Evolutionary conservation across 2,797 vertebrate genomes (phyloP).

Genomic region (Rallus crepitans): DNA sequence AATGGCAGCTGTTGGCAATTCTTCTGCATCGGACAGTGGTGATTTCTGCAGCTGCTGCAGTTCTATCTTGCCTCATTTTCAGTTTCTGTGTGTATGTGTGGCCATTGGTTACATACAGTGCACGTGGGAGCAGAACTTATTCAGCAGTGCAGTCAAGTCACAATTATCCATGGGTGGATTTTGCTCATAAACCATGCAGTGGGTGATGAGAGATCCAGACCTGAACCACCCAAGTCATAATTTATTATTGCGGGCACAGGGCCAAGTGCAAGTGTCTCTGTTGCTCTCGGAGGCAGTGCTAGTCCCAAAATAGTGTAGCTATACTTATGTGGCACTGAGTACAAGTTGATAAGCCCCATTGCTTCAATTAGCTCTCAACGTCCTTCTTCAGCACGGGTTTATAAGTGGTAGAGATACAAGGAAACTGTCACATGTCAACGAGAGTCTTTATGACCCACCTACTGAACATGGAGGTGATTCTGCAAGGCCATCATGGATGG

Average conservation of each 20-base stretch:
- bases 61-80: neutral
- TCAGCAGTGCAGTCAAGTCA: neutral
- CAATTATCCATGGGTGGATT: neutral
- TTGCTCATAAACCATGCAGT: neutral
- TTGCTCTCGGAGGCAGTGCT: neutral
- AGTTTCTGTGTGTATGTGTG: neutral
- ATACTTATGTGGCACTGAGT: neutral
- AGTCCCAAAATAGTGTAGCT: neutral
- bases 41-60: neutral
- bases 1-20: neutral
- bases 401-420: neutral
- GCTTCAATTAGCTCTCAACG: neutral
- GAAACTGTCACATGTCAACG: neutral
- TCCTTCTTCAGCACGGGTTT: neutral
- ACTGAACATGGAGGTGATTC: neutral
- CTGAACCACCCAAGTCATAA: neutral
- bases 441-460: neutral
- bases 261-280: neutral
- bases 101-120: neutral
- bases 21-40: fast-evolving
- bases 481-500: neutral
- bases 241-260: neutral
- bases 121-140: neutral
- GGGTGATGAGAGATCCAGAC: neutral
- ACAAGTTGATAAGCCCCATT: neutral